Evolutionary conservation across 1,140 invertebrate genomes (phyloP).

Genomic region (Sarcophaga bullata): DNA sequence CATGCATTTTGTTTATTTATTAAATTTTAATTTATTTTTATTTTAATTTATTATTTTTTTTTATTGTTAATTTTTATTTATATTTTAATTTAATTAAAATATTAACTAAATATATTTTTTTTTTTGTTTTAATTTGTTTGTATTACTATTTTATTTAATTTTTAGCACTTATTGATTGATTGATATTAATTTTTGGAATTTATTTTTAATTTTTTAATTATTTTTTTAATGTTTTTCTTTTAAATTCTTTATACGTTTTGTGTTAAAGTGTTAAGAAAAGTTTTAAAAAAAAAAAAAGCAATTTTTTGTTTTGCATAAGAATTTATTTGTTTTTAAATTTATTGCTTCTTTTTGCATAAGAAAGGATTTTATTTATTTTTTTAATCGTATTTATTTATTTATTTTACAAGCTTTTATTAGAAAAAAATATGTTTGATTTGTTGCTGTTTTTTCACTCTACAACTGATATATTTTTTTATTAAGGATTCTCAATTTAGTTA

Average conservation of each 20-base stretch:
- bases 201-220: background rate
- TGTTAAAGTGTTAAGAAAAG: no score
- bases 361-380: conserved; percentile 3
- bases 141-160: background rate
- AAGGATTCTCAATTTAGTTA: background rate
- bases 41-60: background rate
- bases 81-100: conserved; percentile 27
- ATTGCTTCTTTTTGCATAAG: conserved; percentile 11
- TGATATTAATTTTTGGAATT: conserved; percentile 13
- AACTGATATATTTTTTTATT: conserved; percentile 16
- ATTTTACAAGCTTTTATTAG: conserved; percentile 23
- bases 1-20: conserved; percentile 6
- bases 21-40: background rate
- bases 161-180: conserved; percentile 37
- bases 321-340: background rate
- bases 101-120: background rate
- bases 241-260: no score
- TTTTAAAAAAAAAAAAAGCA: background rate
- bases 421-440: background rate
- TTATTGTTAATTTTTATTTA: no score
- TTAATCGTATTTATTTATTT: background rate
- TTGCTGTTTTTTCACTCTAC: background rate
- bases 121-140: conserved; percentile 2
- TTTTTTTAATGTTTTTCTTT: background rate
- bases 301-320: no score